A percentile compares a stretch with the other conserved stretches of the same genome.
These are phyloP conservation scores for Galaxias olidus DNA, from an alignment of 2,797 vertebrate species.

Conservation along the genomic window DNA sequence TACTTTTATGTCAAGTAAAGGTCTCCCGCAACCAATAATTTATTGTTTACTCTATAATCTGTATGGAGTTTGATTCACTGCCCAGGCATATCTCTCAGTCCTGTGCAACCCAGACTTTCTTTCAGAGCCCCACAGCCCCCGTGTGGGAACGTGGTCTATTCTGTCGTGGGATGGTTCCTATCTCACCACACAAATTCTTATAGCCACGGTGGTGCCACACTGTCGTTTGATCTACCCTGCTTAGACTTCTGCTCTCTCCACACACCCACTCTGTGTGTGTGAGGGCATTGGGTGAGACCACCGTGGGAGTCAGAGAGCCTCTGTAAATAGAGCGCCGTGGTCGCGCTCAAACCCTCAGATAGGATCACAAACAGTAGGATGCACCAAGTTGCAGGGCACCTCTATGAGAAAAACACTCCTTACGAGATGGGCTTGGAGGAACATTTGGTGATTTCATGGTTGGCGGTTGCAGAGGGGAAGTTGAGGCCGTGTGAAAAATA, in stretches of 20 bases:
- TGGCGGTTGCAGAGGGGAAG: constrained; percentile 47
- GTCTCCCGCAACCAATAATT: too few species aligned
- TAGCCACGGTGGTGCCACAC: background rate
- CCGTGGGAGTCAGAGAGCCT: constrained; percentile 48
- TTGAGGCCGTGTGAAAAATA: too few species aligned
- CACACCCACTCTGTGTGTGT: constrained; percentile 45
- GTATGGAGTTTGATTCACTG: too few species aligned
- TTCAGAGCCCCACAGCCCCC: too few species aligned
- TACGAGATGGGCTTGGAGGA: constrained; percentile 23
- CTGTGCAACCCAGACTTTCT: too few species aligned
- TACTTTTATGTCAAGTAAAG: too few species aligned
- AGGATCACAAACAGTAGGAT: constrained; percentile 43
- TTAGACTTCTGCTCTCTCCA: constrained; percentile 52
- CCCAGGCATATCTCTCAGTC: too few species aligned
- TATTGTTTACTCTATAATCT: too few species aligned
- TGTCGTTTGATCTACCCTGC: constrained; percentile 51
- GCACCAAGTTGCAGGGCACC: constrained; percentile 36
- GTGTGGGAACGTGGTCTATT: too few species aligned
- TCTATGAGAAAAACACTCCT: constrained; percentile 43
- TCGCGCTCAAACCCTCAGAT: constrained; percentile 23
- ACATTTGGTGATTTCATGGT: constrained; percentile 42
- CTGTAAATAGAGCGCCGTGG: constrained; percentile 62
- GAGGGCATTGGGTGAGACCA: constrained; percentile 54
- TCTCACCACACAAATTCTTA: too few species aligned
- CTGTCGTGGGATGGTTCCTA: too few species aligned